phyloP scores from a whole-genome alignment of 2,113 vertebrate genomes.

The Bungarus multicinctus region DNA sequence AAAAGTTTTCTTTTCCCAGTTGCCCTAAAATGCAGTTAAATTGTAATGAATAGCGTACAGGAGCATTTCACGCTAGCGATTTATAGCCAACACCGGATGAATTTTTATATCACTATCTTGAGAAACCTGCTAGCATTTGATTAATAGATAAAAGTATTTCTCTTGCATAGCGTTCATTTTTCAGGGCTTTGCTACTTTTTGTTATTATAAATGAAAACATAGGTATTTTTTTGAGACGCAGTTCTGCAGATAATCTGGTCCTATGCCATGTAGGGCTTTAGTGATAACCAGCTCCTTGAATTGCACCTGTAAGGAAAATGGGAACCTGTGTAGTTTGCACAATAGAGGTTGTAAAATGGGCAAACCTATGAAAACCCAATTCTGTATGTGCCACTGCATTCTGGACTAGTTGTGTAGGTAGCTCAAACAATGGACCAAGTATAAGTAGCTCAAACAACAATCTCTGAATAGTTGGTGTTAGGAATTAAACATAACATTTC shows the following conservation, averaged over 20 bases:
- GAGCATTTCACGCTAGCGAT: neutral
- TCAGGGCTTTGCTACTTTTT: neutral
- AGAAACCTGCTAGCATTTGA: neutral
- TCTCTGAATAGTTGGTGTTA: neutral
- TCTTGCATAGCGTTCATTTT: neutral
- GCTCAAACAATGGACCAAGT: neutral
- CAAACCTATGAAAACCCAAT: neutral
- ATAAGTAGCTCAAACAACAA: neutral
- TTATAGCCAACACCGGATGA: neutral
- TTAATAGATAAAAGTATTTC: neutral
- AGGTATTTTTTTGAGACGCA: neutral
- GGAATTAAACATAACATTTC: neutral
- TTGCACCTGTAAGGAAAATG: neutral
- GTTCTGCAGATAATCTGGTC: neutral
- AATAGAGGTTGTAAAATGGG: neutral
- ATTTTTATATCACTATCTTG: neutral
- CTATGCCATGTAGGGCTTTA: neutral
- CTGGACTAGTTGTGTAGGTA: neutral
- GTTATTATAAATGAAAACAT: neutral
- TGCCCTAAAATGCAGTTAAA: neutral
- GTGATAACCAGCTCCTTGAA: neutral
- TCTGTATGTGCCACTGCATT: neutral
- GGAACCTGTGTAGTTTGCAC: neutral
- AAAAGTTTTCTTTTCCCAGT: neutral
- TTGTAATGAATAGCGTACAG: neutral